These are phyloP conservation scores for Parotocinclus haroldoi DNA, from an alignment of 2,797 vertebrate genomes.

Conservation along the genomic window DNA sequence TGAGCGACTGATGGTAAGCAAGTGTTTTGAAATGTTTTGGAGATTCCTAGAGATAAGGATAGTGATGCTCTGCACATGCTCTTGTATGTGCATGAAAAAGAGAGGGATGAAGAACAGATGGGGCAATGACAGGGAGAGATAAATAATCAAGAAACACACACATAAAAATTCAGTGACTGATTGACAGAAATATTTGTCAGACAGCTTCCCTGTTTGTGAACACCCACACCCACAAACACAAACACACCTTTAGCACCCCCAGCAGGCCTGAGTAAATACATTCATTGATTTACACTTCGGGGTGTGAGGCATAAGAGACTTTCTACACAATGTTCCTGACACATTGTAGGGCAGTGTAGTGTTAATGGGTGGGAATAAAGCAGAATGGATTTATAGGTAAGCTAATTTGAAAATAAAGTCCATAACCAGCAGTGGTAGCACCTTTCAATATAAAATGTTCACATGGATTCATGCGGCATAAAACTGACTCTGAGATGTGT, in stretches of 20 bases:
- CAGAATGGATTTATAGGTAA: too few species aligned
- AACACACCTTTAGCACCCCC: slow-evolving; percentile 32
- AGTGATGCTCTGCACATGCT: too few species aligned
- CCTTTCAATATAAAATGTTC: too few species aligned
- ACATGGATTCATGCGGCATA: too few species aligned
- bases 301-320: too few species aligned
- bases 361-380: too few species aligned
- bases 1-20: slow-evolving; percentile 15
- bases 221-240: slow-evolving; percentile 26
- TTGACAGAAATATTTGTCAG: slow-evolving; percentile 7
- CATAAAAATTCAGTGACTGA: slow-evolving; percentile 12
- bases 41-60: background rate
- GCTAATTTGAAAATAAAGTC: too few species aligned
- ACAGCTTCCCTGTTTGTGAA: slow-evolving; percentile 13
- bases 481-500: too few species aligned
- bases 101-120: background rate
- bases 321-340: too few species aligned
- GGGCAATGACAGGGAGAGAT: slow-evolving; percentile 15
- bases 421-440: too few species aligned
- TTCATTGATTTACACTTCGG: background rate
- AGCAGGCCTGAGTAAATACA: slow-evolving; percentile 8
- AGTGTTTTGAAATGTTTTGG: slow-evolving; percentile 4
- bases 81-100: too few species aligned
- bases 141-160: slow-evolving; percentile 22
- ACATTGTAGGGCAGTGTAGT: too few species aligned